Percentiles rank a stretch among this genome's conserved stretches.
phyloP scores from a whole-genome alignment of 1,140 invertebrate species.

The Pseudachorutes palmiensis region DNA sequence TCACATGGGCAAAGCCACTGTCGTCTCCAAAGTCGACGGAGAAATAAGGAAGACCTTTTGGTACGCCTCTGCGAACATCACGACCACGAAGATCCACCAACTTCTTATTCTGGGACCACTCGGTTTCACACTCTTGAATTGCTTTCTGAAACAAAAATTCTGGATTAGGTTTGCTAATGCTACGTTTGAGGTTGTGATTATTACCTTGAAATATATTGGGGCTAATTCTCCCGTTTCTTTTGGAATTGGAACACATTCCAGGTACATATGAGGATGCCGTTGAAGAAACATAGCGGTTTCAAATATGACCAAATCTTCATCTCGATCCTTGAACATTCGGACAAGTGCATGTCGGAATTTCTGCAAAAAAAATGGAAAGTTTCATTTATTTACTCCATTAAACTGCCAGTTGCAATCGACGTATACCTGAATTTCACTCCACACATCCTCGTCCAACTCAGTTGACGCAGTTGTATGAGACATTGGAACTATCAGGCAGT shows the following conservation, averaged over 20 bases:
- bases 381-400: neutral
- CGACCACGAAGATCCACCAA: constrained; percentile 70
- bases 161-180: no score
- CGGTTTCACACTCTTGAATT: constrained; percentile 82
- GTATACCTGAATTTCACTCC: constrained; percentile 70
- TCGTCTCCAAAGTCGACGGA: constrained; percentile 84
- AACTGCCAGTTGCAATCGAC: neutral
- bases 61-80: constrained; percentile 69
- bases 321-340: constrained; percentile 59
- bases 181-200: no score
- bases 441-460: constrained; percentile 84
- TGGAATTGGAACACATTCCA: constrained; percentile 82
- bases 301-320: constrained; percentile 81
- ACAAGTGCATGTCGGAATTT: constrained; percentile 64
- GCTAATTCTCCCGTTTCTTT: constrained; percentile 71
- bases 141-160: constrained; percentile 86
- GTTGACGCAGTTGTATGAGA: constrained; percentile 68
- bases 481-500: constrained; percentile 81
- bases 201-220: constrained; percentile 92
- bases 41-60: constrained; percentile 92
- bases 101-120: constrained; percentile 94
- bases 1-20: constrained; percentile 87
- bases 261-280: constrained; percentile 69
- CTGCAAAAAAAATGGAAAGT: constrained; percentile 44
- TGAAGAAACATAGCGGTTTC: constrained; percentile 71